Base-by-base conservation (phyloP, 2,797 vertebrate genomes). In the Microchirus variegatus region DNA sequence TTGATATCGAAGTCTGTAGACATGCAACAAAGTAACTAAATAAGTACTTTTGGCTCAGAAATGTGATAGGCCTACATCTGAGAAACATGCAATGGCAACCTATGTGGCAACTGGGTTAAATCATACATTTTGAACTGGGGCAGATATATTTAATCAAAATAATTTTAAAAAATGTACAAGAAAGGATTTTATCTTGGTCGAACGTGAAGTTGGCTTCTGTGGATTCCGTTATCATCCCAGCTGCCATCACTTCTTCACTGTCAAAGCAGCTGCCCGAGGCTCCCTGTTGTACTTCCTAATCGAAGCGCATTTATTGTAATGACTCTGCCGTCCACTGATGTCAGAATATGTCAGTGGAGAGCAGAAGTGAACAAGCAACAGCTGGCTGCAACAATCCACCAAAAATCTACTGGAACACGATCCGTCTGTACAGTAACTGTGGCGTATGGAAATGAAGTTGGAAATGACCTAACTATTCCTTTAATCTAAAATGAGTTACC, bases 401-500 rank as follows among this genome's bases (percentile, higher is more conserved):
- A 36, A 35, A 57, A 8, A 19, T 69, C 50, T 2, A 15, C 46
- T 10, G 57, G 49, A 80, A 77, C 51, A 53, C 15, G 56, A 80
- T 61, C 61, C 7, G 16, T 62, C 49, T 49, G 48, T 38, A 64
- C 44, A 64, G 50, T 55, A 73, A 60, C 43, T 22, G 9, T 75
- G 70, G 75, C 75, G 64, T 50, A 53, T 74, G 67, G 59, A 73
- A 74, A 73, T 42, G 43, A 74, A 67, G 65, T 48, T 56, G 57
- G 61, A 77, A 76, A 77, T 45, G 50, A 74, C 62, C 45, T 48
- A 78, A 73, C 64, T 47, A 44, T 47, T 78, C 43, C 75, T 76
- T 72, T 76, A 70, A 81, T 77, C 72, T 73, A 57, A 61, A 65
- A 71, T 46, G 46, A 80, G 61, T 65, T 70, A 70, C 69, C 47